Base-by-base conservation (phyloP, 2,888 invertebrate species). In the Belgica antarctica region DNA sequence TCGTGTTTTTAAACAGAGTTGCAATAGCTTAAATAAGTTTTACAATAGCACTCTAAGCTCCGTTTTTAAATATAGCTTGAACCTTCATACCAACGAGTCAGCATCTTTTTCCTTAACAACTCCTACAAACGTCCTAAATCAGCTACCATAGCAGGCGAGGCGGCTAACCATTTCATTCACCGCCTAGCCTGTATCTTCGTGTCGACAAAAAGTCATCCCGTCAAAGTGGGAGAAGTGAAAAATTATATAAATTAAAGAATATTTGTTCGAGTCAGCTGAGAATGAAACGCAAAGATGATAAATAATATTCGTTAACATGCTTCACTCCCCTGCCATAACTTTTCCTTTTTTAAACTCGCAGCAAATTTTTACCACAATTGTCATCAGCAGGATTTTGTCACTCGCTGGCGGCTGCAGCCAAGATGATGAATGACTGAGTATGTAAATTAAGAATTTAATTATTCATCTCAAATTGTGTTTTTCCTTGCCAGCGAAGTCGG, bases 361-460 rank as follows among this genome's bases (percentile, higher is more conserved):
- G 8, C 17, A n/a, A 52, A 15, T 5, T 25, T 22, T 27, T 52
- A 52, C 31, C 66, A 57, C 68, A 68, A 68, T 68, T 68, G 68
- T 68, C 68, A 68, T 57, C 31, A 59, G 68, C 28, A 24, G 17
- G 25, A 68, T 19, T 68, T 68, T 57, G 52, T 65, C 65, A 65
- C 17, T 68, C 15, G 68, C 68, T 68, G 17, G 68, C 28, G 68
- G 68, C 68, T 68, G 68, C 68, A 68, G n/a, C 2, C 7, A 61
- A 24, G 25, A 65, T 68, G 68, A 68, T 68, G 68, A 68, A 68
- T 68, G 68, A 68, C 68, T 68, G 57, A 31, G 57, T 68, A 68
- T 68, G 68, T 68, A 68, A 68, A 68, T 68, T 27, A 68, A 68
- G 57, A 68, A 68, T 68, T 68, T 68, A 68, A 68, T 68, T 68